These are phyloP conservation scores for Lonchura striata DNA, from an alignment of 2,113 vertebrate species.

Conservation along the genomic window DNA sequence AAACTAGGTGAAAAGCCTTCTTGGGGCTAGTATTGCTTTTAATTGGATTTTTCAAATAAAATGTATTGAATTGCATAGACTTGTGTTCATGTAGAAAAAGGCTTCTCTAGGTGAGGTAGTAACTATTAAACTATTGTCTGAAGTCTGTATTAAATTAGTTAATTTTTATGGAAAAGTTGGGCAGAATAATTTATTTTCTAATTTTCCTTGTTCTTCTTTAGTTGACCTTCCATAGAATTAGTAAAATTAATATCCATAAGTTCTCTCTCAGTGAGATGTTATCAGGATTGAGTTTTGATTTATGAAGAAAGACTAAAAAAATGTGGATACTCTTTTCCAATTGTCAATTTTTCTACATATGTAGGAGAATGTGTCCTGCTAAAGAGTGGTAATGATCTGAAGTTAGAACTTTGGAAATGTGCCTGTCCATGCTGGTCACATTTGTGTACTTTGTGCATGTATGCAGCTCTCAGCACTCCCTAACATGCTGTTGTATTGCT, in stretches of 20 bases:
- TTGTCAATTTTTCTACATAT: not conserved
- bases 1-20: fast-evolving
- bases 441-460: not conserved
- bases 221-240: not conserved
- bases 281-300: not conserved
- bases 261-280: not conserved
- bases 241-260: not conserved
- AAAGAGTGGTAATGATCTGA: not conserved
- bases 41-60: not conserved
- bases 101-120: not conserved
- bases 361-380: not conserved
- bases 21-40: not conserved
- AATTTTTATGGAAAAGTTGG: not conserved
- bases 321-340: not conserved
- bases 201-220: not conserved
- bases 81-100: not conserved
- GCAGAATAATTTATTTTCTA: not conserved
- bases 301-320: not conserved
- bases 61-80: not conserved
- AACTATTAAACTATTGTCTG: not conserved
- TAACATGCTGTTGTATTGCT: not conserved
- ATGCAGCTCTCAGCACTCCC: not conserved
- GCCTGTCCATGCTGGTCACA: not conserved
- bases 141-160: not conserved
- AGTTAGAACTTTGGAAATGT: not conserved